Evolutionary conservation across 2,113 vertebrate genomes (phyloP).

Genomic region (Neodontobutis hainanensis): DNA sequence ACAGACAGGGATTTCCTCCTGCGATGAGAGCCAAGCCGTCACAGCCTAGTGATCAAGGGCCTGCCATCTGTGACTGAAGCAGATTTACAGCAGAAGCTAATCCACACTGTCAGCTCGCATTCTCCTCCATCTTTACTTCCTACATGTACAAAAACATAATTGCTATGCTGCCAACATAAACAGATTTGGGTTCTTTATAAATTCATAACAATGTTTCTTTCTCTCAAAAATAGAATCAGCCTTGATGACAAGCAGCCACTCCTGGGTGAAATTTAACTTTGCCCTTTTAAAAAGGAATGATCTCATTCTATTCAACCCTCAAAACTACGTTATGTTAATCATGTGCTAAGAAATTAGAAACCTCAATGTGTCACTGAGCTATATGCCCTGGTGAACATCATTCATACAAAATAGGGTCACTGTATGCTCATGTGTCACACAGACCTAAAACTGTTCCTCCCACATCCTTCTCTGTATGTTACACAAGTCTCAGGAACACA

Average conservation of each 20-base stretch:
- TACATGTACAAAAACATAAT: conserved; percentile 43
- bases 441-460: conserved; percentile 22
- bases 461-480: conserved; percentile 1
- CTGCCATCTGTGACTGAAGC: conserved; percentile 79
- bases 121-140: conserved; percentile 62
- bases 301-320: conserved; percentile 63
- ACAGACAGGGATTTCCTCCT: conserved; percentile 81
- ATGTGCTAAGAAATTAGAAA: conserved; percentile 76
- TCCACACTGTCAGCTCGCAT: conserved; percentile 74
- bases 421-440: conserved; percentile 54
- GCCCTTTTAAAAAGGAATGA: conserved; percentile 63
- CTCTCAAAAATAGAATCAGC: conserved; percentile 23
- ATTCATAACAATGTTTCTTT: conserved; percentile 17
- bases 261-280: conserved; percentile 54
- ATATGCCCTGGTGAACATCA: conserved; percentile 74
- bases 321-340: conserved; percentile 72
- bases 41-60: conserved; percentile 79
- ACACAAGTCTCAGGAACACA: neutral
- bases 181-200: conserved; percentile 34
- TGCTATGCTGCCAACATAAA: conserved; percentile 26
- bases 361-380: conserved; percentile 77
- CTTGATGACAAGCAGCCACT: conserved; percentile 29
- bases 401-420: conserved; percentile 72
- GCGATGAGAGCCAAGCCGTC: conserved; percentile 77
- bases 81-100: conserved; percentile 80